Conservation (phyloP, 2,113 vertebrate species). For the Gasterosteus nipponicus region DNA sequence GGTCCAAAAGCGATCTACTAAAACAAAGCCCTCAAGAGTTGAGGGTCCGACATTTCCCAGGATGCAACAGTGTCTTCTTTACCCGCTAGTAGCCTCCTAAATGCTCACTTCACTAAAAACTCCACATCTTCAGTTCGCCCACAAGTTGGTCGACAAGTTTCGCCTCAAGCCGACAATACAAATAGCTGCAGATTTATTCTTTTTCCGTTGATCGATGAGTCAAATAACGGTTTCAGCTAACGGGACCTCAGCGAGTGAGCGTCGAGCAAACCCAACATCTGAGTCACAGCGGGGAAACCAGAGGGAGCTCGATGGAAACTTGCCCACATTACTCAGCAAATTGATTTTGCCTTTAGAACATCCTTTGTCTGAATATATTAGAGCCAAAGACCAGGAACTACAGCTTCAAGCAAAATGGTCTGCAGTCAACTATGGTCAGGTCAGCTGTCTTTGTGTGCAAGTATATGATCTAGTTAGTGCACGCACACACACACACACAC, state of each 20-base stretch:
- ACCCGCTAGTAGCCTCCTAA: background rate
- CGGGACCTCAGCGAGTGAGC: background rate
- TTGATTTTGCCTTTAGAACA: conserved; percentile 42
- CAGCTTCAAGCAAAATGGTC: conserved; percentile 38
- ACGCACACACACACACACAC: conserved; percentile 33
- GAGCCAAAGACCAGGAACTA: conserved; percentile 32
- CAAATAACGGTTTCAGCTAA: background rate
- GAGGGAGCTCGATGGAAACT: conserved; percentile 31
- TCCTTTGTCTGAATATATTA: conserved; percentile 30
- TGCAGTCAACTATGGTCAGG: conserved; percentile 37
- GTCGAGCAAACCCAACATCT: background rate
- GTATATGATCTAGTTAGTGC: conserved; percentile 52
- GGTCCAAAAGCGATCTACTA: background rate
- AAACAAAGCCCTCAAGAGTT: background rate
- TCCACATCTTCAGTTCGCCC: background rate
- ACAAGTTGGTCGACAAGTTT: no score
- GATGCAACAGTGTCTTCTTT: background rate
- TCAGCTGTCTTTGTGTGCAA: conserved; percentile 67
- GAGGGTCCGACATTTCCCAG: background rate
- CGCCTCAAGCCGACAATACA: background rate
- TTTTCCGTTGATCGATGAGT: background rate
- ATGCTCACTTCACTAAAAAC: background rate
- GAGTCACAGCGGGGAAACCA: conserved; percentile 9
- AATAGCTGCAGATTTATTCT: background rate
- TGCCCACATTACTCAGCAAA: conserved; percentile 41